A percentile compares a stretch with the other conserved stretches of the same genome.
phyloP scores from a whole-genome alignment of 2,888 invertebrate species.

The Caenorhabditis sp. region DNA sequence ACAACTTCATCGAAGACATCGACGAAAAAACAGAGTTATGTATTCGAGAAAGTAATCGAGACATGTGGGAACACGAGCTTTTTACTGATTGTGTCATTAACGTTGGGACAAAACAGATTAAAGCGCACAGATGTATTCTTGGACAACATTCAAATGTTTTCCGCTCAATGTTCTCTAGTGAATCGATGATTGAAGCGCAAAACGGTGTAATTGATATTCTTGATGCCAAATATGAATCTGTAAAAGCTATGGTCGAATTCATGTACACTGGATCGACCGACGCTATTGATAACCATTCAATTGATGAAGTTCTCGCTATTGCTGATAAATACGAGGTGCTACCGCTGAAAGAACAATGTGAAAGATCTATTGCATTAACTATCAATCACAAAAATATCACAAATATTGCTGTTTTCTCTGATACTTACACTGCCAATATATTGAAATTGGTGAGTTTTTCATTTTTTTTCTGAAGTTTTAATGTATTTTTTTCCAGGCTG shows the following conservation, averaged over 20 bases:
- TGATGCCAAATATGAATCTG: conserved; percentile 64
- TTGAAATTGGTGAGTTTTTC: conserved; percentile 39
- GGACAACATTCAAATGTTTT: conserved; percentile 66
- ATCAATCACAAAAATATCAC: conserved; percentile 55
- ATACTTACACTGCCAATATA: conserved; percentile 51
- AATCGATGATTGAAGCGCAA: conserved; percentile 65
- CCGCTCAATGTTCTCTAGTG: conserved; percentile 62
- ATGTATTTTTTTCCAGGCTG: conserved; percentile 33
- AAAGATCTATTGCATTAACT: conserved; percentile 52
- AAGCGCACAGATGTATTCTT: conserved; percentile 65
- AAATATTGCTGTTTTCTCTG: conserved; percentile 54
- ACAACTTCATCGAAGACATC: conserved; percentile 36
- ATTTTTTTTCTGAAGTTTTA: background rate
- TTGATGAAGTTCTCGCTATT: conserved; percentile 64
- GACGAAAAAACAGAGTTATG: conserved; percentile 45
- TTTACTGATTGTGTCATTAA: conserved; percentile 65
- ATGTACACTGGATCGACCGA: conserved; percentile 63
- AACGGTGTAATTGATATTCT: conserved; percentile 62
- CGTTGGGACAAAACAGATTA: conserved; percentile 48
- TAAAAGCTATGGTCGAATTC: conserved; percentile 64
- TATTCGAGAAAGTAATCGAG: conserved; percentile 42
- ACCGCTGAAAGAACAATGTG: conserved; percentile 64
- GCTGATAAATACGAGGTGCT: conserved; percentile 67
- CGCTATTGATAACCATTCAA: conserved; percentile 37
- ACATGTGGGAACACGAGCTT: conserved; percentile 62